Percentiles rank a stretch among this genome's conserved stretches.
Conservation (phyloP, 2,888 invertebrate genomes). For the Eupelmus urozonus region DNA sequence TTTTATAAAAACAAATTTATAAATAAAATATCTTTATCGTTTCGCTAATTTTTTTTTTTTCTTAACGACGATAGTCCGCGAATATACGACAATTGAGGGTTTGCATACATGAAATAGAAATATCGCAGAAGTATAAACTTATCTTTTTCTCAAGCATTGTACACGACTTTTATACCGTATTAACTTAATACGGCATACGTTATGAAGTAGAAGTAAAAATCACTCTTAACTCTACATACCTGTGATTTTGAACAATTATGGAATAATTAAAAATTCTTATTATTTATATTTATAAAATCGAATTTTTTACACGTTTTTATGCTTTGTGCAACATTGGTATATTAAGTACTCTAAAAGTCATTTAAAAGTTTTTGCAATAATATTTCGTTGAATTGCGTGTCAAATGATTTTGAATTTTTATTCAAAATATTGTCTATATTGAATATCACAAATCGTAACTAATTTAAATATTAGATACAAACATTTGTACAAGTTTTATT, state of each 20-base stretch:
- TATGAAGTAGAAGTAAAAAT: slow-evolving; percentile 42
- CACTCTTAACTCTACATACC: slow-evolving; percentile 34
- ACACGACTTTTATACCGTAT: slow-evolving; percentile 16
- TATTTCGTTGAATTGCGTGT: slow-evolving; percentile 24
- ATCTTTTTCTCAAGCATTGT: slow-evolving; percentile 34
- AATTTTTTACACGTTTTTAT: slow-evolving; percentile 32
- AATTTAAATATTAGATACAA: background rate
- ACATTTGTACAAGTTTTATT: no score
- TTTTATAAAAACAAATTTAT: slow-evolving; percentile 21
- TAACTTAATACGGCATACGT: slow-evolving; percentile 25
- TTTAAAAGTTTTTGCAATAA: slow-evolving; percentile 44
- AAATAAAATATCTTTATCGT: slow-evolving; percentile 29
- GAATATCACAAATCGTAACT: background rate
- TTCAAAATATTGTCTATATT: slow-evolving; percentile 45
- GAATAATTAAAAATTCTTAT: slow-evolving; percentile 24
- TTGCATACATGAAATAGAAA: slow-evolving; percentile 39
- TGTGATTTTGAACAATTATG: slow-evolving; percentile 51
- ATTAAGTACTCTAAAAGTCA: slow-evolving; percentile 55
- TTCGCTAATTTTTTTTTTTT: slow-evolving; percentile 8
- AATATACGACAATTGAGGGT: slow-evolving; percentile 33
- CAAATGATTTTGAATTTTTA: slow-evolving; percentile 10
- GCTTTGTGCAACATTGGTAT: slow-evolving; percentile 30
- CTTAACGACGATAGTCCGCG: slow-evolving; percentile 20
- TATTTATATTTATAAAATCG: slow-evolving; percentile 20
- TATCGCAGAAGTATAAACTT: slow-evolving; percentile 47